These are phyloP conservation scores for Neuroscelio doddi DNA, from an alignment of 2,888 invertebrate genomes.

Conservation along the genomic window DNA sequence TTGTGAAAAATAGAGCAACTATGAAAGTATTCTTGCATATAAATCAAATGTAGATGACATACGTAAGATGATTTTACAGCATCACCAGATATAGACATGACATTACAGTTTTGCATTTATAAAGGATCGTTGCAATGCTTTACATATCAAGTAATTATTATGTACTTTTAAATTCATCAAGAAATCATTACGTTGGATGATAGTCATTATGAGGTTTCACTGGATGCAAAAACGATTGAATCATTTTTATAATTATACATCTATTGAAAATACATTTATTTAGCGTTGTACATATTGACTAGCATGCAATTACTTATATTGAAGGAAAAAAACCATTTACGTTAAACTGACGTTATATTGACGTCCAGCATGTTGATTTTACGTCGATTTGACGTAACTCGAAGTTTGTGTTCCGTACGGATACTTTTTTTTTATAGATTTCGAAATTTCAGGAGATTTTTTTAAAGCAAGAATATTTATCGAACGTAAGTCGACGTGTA, in stretches of 20 bases:
- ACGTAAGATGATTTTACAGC: background rate
- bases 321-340: too few species aligned
- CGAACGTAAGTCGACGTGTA: background rate
- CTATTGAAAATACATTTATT: too few species aligned
- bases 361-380: too few species aligned
- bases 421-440: too few species aligned
- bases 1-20: background rate
- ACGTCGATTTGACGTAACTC: too few species aligned
- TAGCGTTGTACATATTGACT: too few species aligned
- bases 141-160: background rate
- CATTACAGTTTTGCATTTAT: background rate
- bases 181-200: background rate
- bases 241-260: background rate
- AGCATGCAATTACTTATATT: too few species aligned
- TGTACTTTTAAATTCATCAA: constrained; percentile 1
- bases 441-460: background rate
- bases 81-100: constrained; percentile 4
- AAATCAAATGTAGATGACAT: background rate
- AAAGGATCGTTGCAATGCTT: background rate
- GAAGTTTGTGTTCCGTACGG: too few species aligned
- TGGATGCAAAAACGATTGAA: background rate
- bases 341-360: too few species aligned
- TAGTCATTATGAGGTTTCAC: background rate
- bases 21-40: background rate
- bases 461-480: too few species aligned